Percentiles rank a stretch among this genome's conserved stretches.
These are phyloP conservation scores for Ichneumoninae sp. DNA, from an alignment of 2,888 invertebrate genomes.

Conservation along the genomic window DNA sequence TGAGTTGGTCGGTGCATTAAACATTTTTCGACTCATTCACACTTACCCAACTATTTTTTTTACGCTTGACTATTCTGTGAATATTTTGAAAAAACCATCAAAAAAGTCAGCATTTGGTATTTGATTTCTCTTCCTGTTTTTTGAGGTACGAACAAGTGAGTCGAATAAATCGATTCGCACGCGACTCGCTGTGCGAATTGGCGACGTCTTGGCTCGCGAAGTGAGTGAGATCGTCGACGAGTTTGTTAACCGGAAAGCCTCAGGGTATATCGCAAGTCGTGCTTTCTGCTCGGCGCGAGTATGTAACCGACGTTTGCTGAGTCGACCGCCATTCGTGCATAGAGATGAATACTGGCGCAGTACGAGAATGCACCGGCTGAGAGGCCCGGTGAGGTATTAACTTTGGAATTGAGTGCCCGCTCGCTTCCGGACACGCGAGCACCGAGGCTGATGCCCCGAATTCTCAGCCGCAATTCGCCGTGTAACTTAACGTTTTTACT, in stretches of 20 bases:
- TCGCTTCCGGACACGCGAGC: slow-evolving; percentile 66
- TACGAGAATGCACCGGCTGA: slow-evolving; percentile 53
- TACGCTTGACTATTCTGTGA: too few relatives aligned
- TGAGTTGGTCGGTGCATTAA: too few relatives aligned
- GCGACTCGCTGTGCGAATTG: not conserved
- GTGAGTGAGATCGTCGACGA: not conserved
- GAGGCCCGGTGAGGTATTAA: slow-evolving; percentile 67
- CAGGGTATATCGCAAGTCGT: slow-evolving; percentile 1
- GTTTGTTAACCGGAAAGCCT: slow-evolving; percentile 2
- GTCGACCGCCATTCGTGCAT: slow-evolving; percentile 48
- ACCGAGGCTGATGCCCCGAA: slow-evolving; percentile 36
- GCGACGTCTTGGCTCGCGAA: not conserved
- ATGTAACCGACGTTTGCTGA: slow-evolving; percentile 20
- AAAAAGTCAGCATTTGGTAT: too few relatives aligned
- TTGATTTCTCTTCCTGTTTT: too few relatives aligned
- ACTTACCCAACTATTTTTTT: too few relatives aligned
- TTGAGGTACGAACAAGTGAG: too few relatives aligned
- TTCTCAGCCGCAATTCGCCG: slow-evolving; percentile 24
- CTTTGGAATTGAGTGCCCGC: slow-evolving; percentile 69
- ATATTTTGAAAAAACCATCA: too few relatives aligned
- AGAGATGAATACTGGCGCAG: slow-evolving; percentile 63
- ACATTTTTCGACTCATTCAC: too few relatives aligned
- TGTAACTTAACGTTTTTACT: not conserved
- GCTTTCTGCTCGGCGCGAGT: slow-evolving; percentile 16
- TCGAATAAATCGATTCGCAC: not conserved